Percentiles rank a stretch among this genome's conserved stretches.
Conservation (phyloP, 1,140 invertebrate genomes). For the Apis mellifera region Amel_HAv3.1 CM009938.2:206501-207000, state of each 20-base stretch:
- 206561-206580: too few relatives aligned
- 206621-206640: too few relatives aligned
- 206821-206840: constrained; percentile 19
- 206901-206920: constrained; percentile 7
- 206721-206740: not conserved
- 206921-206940: constrained; percentile 5
- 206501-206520: too few relatives aligned
- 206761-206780: not conserved
- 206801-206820: not conserved
- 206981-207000: not conserved
- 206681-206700: not conserved
- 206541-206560: too few relatives aligned
- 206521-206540: too few relatives aligned
- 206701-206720: not conserved
- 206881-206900: constrained; percentile 5
- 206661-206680: too few relatives aligned
- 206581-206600: too few relatives aligned
- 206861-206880: not conserved
- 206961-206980: not conserved
- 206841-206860: constrained; percentile 24
- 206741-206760: not conserved
- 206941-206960: constrained; percentile 7
- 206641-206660: too few relatives aligned
- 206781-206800: constrained; percentile 3
- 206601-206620: too few relatives aligned